phyloP scores from a whole-genome alignment of 2,888 invertebrate genomes.

The Onthophagus sagittarius region DNA sequence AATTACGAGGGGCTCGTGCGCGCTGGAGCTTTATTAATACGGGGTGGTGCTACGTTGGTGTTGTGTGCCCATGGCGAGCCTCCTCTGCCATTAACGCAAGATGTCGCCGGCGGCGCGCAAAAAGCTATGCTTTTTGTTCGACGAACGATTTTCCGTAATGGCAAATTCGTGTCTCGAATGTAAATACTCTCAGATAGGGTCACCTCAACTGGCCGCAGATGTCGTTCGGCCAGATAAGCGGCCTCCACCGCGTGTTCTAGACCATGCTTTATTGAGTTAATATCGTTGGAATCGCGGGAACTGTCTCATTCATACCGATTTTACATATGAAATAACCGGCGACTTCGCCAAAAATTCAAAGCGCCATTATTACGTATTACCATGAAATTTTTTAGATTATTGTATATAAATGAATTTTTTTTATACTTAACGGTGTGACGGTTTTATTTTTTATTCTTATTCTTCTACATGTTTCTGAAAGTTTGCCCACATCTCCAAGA shows the following conservation, averaged over 20 bases:
- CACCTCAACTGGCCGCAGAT: not conserved
- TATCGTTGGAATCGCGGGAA: not conserved
- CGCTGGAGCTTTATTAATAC: slow-evolving; percentile 18
- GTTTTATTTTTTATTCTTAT: no score
- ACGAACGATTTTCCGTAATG: slow-evolving; percentile 21
- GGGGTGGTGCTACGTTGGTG: not conserved
- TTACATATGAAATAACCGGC: not conserved
- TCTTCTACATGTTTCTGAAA: no score
- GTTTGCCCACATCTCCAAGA: no score
- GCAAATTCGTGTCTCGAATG: slow-evolving; percentile 21
- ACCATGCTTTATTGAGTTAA: not conserved
- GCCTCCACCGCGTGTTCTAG: not conserved
- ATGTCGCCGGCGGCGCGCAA: not conserved
- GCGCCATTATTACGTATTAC: not conserved
- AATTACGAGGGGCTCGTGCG: slow-evolving; percentile 19
- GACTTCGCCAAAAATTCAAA: not conserved
- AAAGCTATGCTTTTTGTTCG: slow-evolving; percentile 1
- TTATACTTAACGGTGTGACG: no score
- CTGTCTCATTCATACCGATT: not conserved
- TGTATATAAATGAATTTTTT: no score
- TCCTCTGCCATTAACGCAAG: not conserved
- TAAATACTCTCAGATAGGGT: slow-evolving; percentile 12
- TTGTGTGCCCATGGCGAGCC: not conserved
- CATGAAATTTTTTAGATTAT: no score
- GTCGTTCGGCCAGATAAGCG: not conserved